Base-by-base conservation (phyloP, 2,113 vertebrate species). In the Ursus arctos region DNA sequence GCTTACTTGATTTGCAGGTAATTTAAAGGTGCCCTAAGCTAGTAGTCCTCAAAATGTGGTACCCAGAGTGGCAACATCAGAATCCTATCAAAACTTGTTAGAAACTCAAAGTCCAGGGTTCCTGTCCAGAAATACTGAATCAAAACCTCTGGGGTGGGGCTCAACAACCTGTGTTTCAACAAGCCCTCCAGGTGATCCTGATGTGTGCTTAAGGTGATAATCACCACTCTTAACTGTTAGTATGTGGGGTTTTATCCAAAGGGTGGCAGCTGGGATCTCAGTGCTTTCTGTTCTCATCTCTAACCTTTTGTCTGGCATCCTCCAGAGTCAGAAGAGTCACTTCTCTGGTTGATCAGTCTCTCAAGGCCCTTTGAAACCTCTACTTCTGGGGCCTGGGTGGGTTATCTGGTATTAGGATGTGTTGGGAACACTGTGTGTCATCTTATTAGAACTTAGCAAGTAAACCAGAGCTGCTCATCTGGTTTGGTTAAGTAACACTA, bases 321-420 rank as follows among this genome's bases (percentile, higher is more conserved):
- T 97, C 94, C 63, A 72, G 61, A 90, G 82, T 33, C 88, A 85
- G 28, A 91, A 95, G 92, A 88, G n/a, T 86, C 82, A 51, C 0
- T 2, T 95, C n/a, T 81, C 4, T 67, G 24, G n/a, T 95, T 96
- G 86, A 82, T 96, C 24, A 88, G n/a, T 72, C 72, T 69, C 88
- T 97, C 55, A 95, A 22, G 33, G 26, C 71, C 28, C 16, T 77
- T 77, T 94, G 65, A 59, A 84, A 81, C n/a, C 22, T 94, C 94
- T 93, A 84, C 86, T 96, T 86, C 57, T 93, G 93, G 92, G 90
- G 88, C 61, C 94, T 14, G 55, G 24, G 40, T 83, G 76, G 22
- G n/a, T 40, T 94, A 19, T 55, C 36, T 81, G 28, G 14, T 71
- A 33, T 55, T 86, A 47, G 59, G 26, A 77, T 36, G 40, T 36